Conservation (phyloP, 2,113 vertebrate genomes). For the Zosterops lateralis region DNA sequence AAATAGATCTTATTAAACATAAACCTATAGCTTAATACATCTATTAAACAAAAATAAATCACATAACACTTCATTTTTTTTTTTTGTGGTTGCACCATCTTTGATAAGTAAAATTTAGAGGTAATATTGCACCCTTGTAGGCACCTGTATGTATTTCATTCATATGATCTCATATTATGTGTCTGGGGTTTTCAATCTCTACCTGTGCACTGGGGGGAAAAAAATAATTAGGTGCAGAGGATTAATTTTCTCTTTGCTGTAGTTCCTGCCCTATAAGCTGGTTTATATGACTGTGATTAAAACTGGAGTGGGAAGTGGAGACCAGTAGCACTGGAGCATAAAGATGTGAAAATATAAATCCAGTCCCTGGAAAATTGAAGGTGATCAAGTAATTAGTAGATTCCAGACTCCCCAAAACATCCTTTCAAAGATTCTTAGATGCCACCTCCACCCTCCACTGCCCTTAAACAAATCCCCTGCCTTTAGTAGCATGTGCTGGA, state of each 20-base stretch:
- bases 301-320: not conserved
- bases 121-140: not conserved
- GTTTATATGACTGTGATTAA: not conserved
- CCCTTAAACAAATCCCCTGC: not conserved
- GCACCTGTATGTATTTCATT: not conserved
- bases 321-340: not conserved
- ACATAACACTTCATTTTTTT: accelerated
- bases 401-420: accelerated
- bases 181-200: not conserved
- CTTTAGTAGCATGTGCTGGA: not conserved
- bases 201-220: accelerated
- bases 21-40: not conserved
- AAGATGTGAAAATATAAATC: not conserved
- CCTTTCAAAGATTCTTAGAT: not conserved
- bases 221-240: not conserved
- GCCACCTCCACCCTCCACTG: not conserved
- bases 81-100: accelerated
- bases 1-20: too few species aligned
- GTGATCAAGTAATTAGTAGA: not conserved
- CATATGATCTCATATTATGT: accelerated
- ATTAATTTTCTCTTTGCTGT: not conserved
- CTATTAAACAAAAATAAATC: not conserved
- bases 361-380: not conserved
- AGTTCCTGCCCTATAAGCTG: not conserved
- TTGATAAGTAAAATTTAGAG: not conserved